These are phyloP conservation scores for Chelmon rostratus DNA, from an alignment of 2,797 vertebrate species.

Conservation along the genomic window DNA sequence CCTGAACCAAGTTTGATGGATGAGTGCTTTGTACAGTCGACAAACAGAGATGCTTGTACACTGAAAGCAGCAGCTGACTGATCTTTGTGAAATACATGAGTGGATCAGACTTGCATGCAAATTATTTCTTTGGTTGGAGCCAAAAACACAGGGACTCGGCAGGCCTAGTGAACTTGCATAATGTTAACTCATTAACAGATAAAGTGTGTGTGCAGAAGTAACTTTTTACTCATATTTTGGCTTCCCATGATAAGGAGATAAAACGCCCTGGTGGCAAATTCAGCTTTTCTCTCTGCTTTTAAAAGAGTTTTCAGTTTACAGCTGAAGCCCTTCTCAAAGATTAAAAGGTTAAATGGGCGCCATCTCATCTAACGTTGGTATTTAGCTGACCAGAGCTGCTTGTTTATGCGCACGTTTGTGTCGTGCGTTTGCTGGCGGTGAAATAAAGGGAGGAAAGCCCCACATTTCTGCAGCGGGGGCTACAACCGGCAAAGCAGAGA, in stretches of 20 bases:
- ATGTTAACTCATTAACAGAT: conserved; percentile 5
- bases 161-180: neutral
- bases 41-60: conserved; percentile 7
- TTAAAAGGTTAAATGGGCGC: conserved; percentile 37
- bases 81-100: conserved; percentile 43
- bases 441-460: conserved; percentile 46
- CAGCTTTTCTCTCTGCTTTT: conserved; percentile 16
- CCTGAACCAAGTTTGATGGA: neutral
- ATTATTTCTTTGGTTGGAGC: conserved; percentile 45
- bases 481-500: conserved; percentile 61
- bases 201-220: neutral
- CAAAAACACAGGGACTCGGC: conserved; percentile 4
- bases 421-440: conserved; percentile 35
- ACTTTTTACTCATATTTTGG: neutral
- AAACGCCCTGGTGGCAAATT: conserved; percentile 21
- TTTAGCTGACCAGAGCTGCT: conserved; percentile 51
- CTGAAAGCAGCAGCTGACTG: conserved; percentile 22
- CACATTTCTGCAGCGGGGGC: conserved; percentile 56
- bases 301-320: conserved; percentile 8
- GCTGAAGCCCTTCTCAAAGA: conserved; percentile 24
- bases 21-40: neutral
- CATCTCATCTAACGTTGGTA: conserved; percentile 27
- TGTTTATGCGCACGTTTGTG: conserved; percentile 29
- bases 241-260: neutral
- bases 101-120: conserved; percentile 28